Evolutionary conservation across 2,113 vertebrate species (phyloP).

Genomic region (Amblyornis subalaris): DNA sequence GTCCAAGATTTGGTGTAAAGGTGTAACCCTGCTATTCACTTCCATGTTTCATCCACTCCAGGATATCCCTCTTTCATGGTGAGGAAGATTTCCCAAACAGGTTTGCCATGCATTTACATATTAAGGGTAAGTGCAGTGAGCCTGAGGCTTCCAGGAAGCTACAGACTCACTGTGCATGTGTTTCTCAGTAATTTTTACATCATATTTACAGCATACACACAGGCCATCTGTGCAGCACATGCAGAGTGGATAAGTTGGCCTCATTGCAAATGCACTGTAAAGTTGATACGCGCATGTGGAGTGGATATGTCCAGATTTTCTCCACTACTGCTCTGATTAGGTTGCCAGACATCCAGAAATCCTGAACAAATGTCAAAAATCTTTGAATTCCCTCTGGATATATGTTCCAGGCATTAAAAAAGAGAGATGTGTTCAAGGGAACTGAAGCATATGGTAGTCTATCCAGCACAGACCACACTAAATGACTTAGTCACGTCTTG

Average conservation of each 20-base stretch:
- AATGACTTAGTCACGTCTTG: conserved; percentile 48
- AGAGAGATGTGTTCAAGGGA: conserved; percentile 20
- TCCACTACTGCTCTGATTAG: conserved; percentile 57
- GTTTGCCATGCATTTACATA: neutral
- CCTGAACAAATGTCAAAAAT: conserved; percentile 62
- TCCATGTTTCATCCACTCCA: neutral
- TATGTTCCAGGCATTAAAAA: conserved; percentile 29
- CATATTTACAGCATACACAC: conserved; percentile 33
- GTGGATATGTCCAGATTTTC: conserved; percentile 62
- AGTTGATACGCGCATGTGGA: conserved; percentile 25
- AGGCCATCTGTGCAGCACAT: conserved; percentile 61
- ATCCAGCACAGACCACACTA: conserved; percentile 27
- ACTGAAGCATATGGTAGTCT: conserved; percentile 46
- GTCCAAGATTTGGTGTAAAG: neutral
- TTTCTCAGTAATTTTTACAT: conserved; percentile 58
- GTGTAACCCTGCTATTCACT: neutral
- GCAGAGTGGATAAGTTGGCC: neutral
- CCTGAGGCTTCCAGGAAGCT: conserved; percentile 50
- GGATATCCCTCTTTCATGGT: neutral
- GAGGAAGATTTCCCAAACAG: conserved; percentile 10
- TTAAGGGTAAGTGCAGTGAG: neutral
- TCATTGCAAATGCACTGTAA: conserved; percentile 60
- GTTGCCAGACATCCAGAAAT: conserved; percentile 62
- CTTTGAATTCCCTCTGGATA: conserved; percentile 54
- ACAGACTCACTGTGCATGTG: conserved; percentile 29